These are phyloP conservation scores for Hyles euphorbiae DNA, from an alignment of 1,140 invertebrate genomes.

Conservation along the genomic window DNA sequence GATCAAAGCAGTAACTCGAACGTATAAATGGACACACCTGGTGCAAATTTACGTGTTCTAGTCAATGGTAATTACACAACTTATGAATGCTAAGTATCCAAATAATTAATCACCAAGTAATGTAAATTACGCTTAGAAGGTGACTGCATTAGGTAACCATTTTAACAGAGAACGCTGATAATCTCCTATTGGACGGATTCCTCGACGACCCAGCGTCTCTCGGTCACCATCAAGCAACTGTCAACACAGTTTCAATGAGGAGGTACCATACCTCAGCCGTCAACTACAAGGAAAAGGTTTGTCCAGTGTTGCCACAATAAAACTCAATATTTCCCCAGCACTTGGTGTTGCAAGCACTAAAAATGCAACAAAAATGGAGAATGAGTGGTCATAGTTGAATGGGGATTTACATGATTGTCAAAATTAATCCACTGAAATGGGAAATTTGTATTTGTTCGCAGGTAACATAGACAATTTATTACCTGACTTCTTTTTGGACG, in stretches of 20 bases:
- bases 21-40: no score
- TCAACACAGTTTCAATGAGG: conserved; percentile 23
- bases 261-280: conserved; percentile 54
- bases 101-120: no score
- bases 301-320: conserved; percentile 7
- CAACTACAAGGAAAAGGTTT: conserved; percentile 47
- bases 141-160: neutral
- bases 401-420: conserved; percentile 8
- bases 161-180: conserved; percentile 77
- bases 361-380: neutral
- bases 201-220: conserved; percentile 78
- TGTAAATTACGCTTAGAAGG: no score
- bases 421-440: conserved; percentile 1
- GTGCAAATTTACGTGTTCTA: no score
- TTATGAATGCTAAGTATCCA: no score
- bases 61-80: no score
- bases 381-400: conserved; percentile 16
- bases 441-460: conserved; percentile 56
- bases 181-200: conserved; percentile 93
- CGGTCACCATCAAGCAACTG: conserved; percentile 22
- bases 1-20: no score
- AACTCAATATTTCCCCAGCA: neutral
- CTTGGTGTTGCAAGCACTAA: neutral
- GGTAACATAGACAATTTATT: conserved; percentile 83
- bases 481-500: conserved; percentile 94